phyloP scores from a whole-genome alignment of 1,140 invertebrate genomes.

The Bombus breviceps region DNA sequence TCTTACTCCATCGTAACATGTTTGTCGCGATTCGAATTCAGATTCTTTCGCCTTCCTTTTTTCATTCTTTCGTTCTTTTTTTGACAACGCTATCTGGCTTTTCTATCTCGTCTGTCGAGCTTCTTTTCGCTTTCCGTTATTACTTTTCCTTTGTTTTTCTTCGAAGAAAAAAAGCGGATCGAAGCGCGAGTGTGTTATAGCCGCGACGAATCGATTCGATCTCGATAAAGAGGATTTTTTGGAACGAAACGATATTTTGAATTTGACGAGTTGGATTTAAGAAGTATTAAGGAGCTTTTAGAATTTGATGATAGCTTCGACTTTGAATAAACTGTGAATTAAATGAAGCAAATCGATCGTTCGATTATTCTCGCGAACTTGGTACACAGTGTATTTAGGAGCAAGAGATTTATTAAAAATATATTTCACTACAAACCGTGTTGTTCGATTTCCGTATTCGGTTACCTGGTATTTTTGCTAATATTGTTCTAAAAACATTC shows the following conservation, averaged over 20 bases:
- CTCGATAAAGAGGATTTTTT: background rate
- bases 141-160: background rate
- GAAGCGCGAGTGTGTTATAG: too few species aligned
- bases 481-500: too few species aligned
- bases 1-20: background rate
- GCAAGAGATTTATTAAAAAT: background rate
- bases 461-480: background rate
- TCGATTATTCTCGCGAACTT: background rate
- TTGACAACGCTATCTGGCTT: background rate
- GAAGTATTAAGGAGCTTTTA: background rate
- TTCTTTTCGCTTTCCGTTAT: background rate
- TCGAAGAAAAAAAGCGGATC: too few species aligned
- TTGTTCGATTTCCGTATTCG: background rate
- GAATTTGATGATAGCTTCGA: background rate
- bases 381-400: rapidly evolving
- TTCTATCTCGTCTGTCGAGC: background rate
- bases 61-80: background rate
- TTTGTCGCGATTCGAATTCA: background rate
- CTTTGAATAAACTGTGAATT: background rate
- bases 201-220: background rate
- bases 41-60: background rate
- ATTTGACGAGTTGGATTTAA: background rate
- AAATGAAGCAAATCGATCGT: too few species aligned
- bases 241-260: background rate
- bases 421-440: background rate